These are phyloP conservation scores for Mycetomoellerius zeteki DNA, from an alignment of 1,140 invertebrate species.

Conservation along the genomic window DNA sequence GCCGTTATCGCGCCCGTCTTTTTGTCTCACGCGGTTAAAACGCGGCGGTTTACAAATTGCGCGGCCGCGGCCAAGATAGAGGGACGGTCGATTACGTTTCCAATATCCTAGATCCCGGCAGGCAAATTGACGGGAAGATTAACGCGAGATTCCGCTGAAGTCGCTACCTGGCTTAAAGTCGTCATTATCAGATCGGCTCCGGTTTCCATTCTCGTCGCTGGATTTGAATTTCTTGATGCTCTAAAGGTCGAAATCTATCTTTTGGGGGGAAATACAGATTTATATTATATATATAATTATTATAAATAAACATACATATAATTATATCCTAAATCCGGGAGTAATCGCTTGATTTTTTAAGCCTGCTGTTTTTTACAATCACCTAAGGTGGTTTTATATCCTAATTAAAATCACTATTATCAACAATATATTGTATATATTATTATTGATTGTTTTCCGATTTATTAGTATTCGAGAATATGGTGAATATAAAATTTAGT, in stretches of 20 bases:
- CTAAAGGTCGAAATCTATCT: background rate
- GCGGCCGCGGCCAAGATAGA: background rate
- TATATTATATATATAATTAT: background rate
- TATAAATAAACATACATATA: background rate
- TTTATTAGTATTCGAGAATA: too few relatives aligned
- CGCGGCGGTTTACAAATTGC: conserved; percentile 54
- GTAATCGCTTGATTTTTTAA: too few relatives aligned
- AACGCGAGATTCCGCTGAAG: conserved; percentile 40
- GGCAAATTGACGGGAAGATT: conserved; percentile 41
- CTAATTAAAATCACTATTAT: too few relatives aligned
- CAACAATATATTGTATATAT: too few relatives aligned
- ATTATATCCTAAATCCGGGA: background rate
- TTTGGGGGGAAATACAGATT: background rate
- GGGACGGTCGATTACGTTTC: conserved; percentile 41
- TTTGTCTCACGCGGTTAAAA: conserved; percentile 44
- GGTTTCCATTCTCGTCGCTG: background rate
- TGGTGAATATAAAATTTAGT: too few relatives aligned
- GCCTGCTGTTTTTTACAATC: too few relatives aligned
- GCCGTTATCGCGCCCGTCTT: conserved; percentile 47
- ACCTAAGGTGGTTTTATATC: too few relatives aligned
- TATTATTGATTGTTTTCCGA: too few relatives aligned
- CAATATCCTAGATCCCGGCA: conserved; percentile 53
- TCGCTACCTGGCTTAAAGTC: background rate
- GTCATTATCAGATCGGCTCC: conserved; percentile 16
- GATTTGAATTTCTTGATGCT: background rate